Evolutionary conservation across 2,797 vertebrate species (phyloP).

Genomic region (Meda fulgida): DNA sequence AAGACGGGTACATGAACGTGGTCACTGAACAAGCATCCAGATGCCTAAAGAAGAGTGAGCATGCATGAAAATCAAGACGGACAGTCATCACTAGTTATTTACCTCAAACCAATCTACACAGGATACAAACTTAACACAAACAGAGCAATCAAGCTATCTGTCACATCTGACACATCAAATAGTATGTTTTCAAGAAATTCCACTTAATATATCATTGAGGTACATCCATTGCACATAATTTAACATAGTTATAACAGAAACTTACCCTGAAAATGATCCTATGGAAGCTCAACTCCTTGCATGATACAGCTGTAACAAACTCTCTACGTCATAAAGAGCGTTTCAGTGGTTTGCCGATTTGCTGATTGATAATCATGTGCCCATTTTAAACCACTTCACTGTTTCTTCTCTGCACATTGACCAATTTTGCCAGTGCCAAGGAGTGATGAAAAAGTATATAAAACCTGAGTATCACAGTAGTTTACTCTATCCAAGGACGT

Average conservation of each 20-base stretch:
- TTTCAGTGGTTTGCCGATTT: constrained; percentile 15
- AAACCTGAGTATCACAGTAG: constrained; percentile 3
- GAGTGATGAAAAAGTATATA: background rate
- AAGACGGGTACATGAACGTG: background rate
- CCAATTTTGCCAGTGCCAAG: constrained; percentile 15
- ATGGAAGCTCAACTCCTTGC: background rate
- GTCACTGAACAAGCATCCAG: background rate
- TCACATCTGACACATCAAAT: background rate
- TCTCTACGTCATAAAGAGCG: background rate
- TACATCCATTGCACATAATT: background rate
- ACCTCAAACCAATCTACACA: background rate
- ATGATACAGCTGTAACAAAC: background rate
- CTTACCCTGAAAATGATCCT: background rate
- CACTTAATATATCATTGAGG: background rate
- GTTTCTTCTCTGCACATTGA: constrained; percentile 14
- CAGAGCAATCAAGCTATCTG: background rate
- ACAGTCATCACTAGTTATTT: background rate
- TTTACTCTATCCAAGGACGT: constrained; percentile 14
- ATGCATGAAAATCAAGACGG: background rate
- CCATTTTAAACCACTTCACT: constrained; percentile 6
- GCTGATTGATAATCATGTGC: constrained; percentile 30
- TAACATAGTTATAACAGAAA: background rate
- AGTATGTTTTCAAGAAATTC: background rate
- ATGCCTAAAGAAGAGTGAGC: constrained; percentile 1
- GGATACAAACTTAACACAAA: background rate